These are phyloP conservation scores for Hyperoodon ampullatus DNA, from an alignment of 2,113 vertebrate species.

Conservation along the genomic window DNA sequence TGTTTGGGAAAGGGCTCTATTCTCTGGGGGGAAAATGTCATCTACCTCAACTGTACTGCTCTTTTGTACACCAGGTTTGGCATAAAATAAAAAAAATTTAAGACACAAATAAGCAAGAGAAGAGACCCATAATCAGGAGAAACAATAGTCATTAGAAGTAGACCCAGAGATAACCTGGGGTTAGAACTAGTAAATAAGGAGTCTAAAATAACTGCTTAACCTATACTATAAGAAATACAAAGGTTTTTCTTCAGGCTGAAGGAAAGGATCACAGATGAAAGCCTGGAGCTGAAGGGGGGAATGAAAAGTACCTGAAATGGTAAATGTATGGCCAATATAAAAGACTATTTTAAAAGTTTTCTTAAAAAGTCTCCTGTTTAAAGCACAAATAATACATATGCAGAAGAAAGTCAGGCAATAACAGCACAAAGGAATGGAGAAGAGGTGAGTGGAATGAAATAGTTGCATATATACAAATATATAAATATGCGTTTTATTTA, in stretches of 20 bases:
- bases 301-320: neutral
- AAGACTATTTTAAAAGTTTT: neutral
- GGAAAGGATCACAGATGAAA: neutral
- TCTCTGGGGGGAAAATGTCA: neutral
- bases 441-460: neutral
- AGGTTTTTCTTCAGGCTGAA: neutral
- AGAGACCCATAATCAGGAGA: neutral
- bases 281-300: neutral
- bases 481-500: neutral
- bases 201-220: neutral
- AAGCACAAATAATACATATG: neutral
- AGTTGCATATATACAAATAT: neutral
- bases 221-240: neutral
- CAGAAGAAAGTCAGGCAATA: neutral
- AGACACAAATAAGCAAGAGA: neutral
- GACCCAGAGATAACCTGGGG: neutral
- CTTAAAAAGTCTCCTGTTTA: neutral
- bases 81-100: neutral
- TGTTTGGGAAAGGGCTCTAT: neutral
- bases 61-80: neutral
- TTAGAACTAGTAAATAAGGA: neutral
- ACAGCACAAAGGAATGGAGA: neutral
- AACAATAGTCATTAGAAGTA: neutral
- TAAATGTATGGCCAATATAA: neutral
- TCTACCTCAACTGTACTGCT: neutral